Evolutionary conservation across 2,888 invertebrate genomes (phyloP).

Genomic region (Volucella bombylans): DNA sequence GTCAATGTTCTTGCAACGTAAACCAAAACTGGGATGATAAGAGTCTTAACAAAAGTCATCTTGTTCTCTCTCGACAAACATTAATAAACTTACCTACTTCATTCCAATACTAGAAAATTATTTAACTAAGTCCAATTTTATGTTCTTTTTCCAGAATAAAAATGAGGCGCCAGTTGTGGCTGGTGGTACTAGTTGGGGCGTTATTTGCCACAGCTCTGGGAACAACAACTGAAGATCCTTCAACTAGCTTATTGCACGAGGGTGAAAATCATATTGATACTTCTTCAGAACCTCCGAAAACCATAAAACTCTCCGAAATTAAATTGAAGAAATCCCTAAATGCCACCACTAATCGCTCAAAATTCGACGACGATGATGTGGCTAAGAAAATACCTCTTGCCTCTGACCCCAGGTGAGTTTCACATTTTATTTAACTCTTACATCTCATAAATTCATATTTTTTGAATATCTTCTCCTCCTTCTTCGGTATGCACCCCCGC

Average conservation of each 20-base stretch:
- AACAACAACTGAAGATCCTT: conserved; percentile 73
- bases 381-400: conserved; percentile 79
- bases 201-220: conserved; percentile 77
- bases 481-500: conserved; percentile 23
- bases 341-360: conserved; percentile 73
- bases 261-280: conserved; percentile 77
- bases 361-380: conserved; percentile 77
- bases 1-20: no score
- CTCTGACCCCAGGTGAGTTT: conserved; percentile 79
- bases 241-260: conserved; percentile 73
- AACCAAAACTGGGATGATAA: no score
- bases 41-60: no score
- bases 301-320: conserved; percentile 78
- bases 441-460: conserved; percentile 7
- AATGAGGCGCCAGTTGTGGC: conserved; percentile 82
- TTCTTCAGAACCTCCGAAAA: conserved; percentile 72
- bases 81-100: no score
- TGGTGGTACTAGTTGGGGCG: conserved; percentile 80
- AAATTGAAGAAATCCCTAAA: conserved; percentile 77
- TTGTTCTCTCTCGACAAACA: no score
- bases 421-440: conserved; percentile 76
- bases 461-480: conserved; percentile 19
- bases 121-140: neutral
- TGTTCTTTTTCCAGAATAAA: conserved; percentile 61
- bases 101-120: no score